Percentiles rank a stretch among this genome's conserved stretches.
Evolutionary conservation across 2,888 invertebrate genomes (phyloP).

Genomic region (Chirona hameri): DNA sequence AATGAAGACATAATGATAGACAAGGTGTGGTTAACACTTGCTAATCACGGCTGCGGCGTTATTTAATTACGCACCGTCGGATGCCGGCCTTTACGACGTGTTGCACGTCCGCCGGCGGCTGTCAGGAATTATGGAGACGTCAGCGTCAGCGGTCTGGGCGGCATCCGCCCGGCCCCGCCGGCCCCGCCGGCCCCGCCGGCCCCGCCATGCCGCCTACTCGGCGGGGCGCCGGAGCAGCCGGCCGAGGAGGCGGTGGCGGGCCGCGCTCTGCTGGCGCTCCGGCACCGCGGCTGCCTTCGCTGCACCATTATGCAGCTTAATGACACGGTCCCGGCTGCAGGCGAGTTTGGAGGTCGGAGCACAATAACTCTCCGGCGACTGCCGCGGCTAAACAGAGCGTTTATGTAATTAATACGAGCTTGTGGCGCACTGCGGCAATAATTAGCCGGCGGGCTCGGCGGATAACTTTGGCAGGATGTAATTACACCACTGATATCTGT

Average conservation of each 20-base stretch:
- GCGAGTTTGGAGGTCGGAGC: neutral
- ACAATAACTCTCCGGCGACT: slow-evolving; percentile 2
- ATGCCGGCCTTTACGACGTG: slow-evolving; percentile 25
- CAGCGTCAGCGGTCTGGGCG: neutral
- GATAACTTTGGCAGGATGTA: neutral
- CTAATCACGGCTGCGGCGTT: slow-evolving; percentile 4
- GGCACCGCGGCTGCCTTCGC: neutral
- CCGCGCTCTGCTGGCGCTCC: neutral
- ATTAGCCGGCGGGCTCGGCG: neutral
- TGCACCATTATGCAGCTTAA: neutral
- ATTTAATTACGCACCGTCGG: slow-evolving; percentile 24
- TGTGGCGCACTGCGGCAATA: neutral
- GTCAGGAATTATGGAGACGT: neutral
- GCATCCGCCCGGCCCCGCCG: neutral
- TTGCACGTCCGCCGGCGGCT: slow-evolving; percentile 1
- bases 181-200: neutral
- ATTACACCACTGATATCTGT: slow-evolving; percentile 5
- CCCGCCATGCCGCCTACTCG: no score
- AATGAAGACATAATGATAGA: slow-evolving; percentile 28
- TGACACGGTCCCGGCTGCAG: neutral
- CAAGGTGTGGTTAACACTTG: slow-evolving; percentile 29
- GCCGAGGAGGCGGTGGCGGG: neutral
- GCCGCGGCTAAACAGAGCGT: neutral
- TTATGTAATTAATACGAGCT: slow-evolving; percentile 22
- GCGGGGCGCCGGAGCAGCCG: no score